These are phyloP conservation scores for Leucopternis melanops DNA, from an alignment of 2,113 vertebrate species.

Conservation along the genomic window DNA sequence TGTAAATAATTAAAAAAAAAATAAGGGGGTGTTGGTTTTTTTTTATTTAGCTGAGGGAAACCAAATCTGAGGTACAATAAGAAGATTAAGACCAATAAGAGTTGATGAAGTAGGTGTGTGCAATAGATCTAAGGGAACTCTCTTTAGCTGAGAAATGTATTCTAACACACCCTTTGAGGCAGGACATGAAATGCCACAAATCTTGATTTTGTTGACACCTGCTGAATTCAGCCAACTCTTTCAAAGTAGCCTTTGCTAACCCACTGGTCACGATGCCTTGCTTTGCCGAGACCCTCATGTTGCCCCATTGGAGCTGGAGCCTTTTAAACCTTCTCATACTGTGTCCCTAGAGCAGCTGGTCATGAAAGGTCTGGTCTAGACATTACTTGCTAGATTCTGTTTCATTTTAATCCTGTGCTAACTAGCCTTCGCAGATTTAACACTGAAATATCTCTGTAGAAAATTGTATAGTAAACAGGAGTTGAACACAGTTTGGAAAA, in stretches of 20 bases:
- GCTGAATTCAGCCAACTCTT: neutral
- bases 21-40: fast-evolving
- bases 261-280: neutral
- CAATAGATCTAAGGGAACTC: neutral
- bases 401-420: neutral
- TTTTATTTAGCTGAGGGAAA: neutral
- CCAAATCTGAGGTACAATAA: fast-evolving
- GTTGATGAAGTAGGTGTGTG: neutral
- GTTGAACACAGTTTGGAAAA: neutral
- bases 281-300: neutral
- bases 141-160: neutral
- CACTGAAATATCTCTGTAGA: neutral
- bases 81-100: neutral
- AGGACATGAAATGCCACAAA: neutral
- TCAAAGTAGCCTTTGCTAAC: neutral
- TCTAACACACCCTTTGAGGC: neutral
- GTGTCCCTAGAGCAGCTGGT: neutral
- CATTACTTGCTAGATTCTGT: neutral
- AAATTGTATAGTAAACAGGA: neutral
- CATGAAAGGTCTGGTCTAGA: neutral
- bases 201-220: neutral
- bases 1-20: neutral
- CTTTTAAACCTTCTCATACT: neutral
- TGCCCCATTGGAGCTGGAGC: neutral
- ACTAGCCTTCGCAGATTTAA: neutral